Evolutionary conservation across 2,888 invertebrate species (phyloP).

Genomic region (Cryptus viduatorius): DNA sequence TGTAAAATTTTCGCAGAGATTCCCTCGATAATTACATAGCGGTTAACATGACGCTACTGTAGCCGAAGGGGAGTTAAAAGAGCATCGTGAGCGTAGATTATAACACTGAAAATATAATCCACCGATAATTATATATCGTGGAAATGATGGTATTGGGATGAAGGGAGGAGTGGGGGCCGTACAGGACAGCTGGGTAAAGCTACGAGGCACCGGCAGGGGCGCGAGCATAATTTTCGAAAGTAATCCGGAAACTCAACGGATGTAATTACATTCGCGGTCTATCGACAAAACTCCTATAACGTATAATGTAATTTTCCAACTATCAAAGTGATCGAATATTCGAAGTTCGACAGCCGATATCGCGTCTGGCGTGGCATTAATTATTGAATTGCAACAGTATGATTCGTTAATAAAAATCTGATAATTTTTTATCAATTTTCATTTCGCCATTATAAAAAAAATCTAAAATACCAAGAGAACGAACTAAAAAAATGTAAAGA

Average conservation of each 20-base stretch:
- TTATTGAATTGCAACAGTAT: not conserved
- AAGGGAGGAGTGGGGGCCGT: not conserved
- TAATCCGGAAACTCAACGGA: constrained; percentile 41
- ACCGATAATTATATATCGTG: constrained; percentile 58
- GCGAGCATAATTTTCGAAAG: constrained; percentile 55
- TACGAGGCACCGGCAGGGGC: not conserved
- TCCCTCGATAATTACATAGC: constrained; percentile 55
- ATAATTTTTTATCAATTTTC: not conserved
- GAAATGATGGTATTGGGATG: constrained; percentile 6
- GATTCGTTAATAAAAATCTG: constrained; percentile 8
- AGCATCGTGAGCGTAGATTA: constrained; percentile 37
- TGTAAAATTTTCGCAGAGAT: constrained; percentile 54
- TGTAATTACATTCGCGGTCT: constrained; percentile 52
- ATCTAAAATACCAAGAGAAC: not conserved
- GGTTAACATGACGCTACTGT: not conserved
- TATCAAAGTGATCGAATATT: constrained; percentile 33
- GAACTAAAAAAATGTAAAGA: too few relatives aligned
- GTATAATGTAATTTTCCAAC: constrained; percentile 49
- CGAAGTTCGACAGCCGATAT: not conserved
- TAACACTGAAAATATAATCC: constrained; percentile 61
- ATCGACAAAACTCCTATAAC: constrained; percentile 45
- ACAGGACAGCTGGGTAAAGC: constrained; percentile 1
- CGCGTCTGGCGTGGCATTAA: constrained; percentile 4
- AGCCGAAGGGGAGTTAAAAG: constrained; percentile 8
- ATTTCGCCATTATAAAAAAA: not conserved